Percentiles rank a stretch among this genome's conserved stretches.
These are phyloP conservation scores for Patella depressa DNA, from an alignment of 2,888 invertebrate species.

Conservation along the genomic window DNA sequence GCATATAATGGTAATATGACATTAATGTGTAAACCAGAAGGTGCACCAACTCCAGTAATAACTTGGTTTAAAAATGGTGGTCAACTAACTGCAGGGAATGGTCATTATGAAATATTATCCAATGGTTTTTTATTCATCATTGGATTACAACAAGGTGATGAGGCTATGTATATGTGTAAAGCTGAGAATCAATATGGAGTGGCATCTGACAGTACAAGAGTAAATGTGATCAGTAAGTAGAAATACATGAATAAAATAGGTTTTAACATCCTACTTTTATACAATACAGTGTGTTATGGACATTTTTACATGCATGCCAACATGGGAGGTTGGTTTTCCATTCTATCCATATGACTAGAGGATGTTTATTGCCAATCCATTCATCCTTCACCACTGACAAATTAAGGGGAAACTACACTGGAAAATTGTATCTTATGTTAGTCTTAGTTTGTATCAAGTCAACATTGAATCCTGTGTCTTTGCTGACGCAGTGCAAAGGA, in stretches of 20 bases:
- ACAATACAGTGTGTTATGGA: neutral
- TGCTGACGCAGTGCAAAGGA: no score
- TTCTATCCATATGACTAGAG: no score
- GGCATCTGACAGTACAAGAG: slow-evolving; percentile 41
- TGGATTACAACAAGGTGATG: slow-evolving; percentile 41
- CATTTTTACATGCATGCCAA: no score
- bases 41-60: slow-evolving; percentile 85
- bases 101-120: slow-evolving; percentile 78
- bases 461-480: no score
- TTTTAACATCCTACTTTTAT: neutral
- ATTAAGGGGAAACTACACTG: no score
- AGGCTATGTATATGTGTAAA: slow-evolving; percentile 53
- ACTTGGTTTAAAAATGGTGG: slow-evolving; percentile 90
- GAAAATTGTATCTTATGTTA: no score
- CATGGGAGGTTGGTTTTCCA: no score
- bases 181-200: slow-evolving; percentile 52
- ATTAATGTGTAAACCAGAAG: slow-evolving; percentile 91
- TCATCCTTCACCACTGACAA: no score
- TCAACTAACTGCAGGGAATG: slow-evolving; percentile 23
- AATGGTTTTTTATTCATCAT: slow-evolving; percentile 89
- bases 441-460: no score
- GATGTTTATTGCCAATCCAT: no score
- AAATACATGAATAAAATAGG: neutral
- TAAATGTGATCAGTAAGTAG: slow-evolving; percentile 49
- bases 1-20: slow-evolving; percentile 93